Conservation (phyloP, 2,888 invertebrate genomes). For the Empis livida region DNA sequence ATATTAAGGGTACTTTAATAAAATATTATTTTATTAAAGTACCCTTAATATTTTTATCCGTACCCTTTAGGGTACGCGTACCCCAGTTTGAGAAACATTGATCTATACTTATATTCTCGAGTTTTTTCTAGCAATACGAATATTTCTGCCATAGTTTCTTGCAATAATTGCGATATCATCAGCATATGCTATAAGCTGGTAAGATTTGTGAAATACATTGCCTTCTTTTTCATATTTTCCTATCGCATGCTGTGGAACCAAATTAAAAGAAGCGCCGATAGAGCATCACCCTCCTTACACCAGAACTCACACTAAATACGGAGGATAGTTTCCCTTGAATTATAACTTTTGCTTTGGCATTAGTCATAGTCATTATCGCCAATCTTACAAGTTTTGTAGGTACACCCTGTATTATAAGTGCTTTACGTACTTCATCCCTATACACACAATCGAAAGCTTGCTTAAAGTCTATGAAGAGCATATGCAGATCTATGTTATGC, state of each 20-base stretch:
- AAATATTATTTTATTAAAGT: too few species aligned
- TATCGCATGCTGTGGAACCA: background rate
- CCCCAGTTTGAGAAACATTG: too few species aligned
- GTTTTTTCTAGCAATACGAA: too few species aligned
- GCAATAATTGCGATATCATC: too few species aligned
- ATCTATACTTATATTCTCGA: too few species aligned
- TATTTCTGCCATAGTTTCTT: too few species aligned
- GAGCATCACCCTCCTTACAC: background rate
- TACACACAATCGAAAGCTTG: background rate
- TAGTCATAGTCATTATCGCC: background rate
- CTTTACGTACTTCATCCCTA: background rate
- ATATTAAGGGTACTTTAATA: too few species aligned
- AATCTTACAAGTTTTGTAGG: background rate
- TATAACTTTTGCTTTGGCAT: background rate
- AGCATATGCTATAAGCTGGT: too few species aligned
- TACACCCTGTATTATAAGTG: background rate
- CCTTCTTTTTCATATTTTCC: too few species aligned
- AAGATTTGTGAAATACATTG: too few species aligned
- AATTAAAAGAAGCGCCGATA: background rate
- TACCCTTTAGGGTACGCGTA: too few species aligned
- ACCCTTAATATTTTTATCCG: too few species aligned
- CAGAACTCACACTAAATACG: background rate
- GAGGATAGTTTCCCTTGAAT: background rate
- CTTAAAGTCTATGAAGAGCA: constrained; percentile 1
- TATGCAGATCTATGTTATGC: constrained; percentile 1